phyloP scores from a whole-genome alignment of 2,797 vertebrate species.

The Gymnothorax reevesii region DNA sequence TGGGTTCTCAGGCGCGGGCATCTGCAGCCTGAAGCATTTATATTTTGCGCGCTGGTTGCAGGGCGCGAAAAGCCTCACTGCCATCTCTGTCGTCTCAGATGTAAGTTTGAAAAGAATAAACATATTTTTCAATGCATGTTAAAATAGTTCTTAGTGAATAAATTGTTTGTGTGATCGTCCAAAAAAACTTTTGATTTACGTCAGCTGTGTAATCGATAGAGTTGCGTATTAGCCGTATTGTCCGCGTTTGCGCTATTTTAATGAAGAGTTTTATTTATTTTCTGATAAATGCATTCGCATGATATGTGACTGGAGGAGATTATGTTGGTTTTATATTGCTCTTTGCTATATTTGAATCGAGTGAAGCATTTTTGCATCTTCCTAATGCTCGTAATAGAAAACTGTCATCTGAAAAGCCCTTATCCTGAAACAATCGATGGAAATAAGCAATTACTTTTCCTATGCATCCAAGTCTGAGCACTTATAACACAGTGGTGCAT shows the following conservation, averaged over 20 bases:
- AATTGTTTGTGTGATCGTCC: not conserved
- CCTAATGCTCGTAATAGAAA: slow-evolving; percentile 1
- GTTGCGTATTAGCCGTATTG: not conserved
- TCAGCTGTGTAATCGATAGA: not conserved
- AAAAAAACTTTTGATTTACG: not conserved
- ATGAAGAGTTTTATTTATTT: not conserved
- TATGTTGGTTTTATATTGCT: not conserved
- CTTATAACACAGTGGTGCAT: slow-evolving; percentile 66
- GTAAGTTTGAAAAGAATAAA: slow-evolving; percentile 28
- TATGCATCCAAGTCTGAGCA: slow-evolving; percentile 72
- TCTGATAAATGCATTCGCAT: not conserved
- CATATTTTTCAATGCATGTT: not conserved
- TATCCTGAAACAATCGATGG: slow-evolving; percentile 61
- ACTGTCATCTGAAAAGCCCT: slow-evolving; percentile 45
- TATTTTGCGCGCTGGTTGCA: slow-evolving; percentile 22
- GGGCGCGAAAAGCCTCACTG: slow-evolving; percentile 21
- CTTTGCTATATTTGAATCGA: slow-evolving; percentile 1
- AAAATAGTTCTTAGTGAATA: not conserved
- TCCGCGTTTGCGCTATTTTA: not conserved
- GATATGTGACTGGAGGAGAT: not conserved
- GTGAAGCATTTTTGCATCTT: not conserved
- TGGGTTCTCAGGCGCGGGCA: slow-evolving; percentile 36
- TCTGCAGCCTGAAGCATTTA: slow-evolving; percentile 34
- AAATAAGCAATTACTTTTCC: slow-evolving; percentile 74
- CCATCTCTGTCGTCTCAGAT: slow-evolving; percentile 21